These are phyloP conservation scores for Caranx ignobilis DNA, from an alignment of 2,113 vertebrate genomes.

Conservation along the genomic window DNA sequence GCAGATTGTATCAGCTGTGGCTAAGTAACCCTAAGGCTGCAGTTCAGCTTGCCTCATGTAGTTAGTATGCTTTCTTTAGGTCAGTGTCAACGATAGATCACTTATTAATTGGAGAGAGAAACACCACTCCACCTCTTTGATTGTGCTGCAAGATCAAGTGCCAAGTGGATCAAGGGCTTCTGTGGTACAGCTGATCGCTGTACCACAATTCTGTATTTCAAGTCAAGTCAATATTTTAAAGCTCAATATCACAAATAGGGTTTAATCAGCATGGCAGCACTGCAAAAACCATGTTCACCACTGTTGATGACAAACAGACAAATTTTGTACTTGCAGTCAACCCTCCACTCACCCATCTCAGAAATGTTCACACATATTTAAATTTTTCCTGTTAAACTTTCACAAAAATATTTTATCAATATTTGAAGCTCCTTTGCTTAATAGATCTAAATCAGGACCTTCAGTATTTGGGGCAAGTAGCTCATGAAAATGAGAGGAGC, in stretches of 20 bases:
- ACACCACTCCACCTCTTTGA: not conserved
- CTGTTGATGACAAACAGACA: slow-evolving; percentile 60
- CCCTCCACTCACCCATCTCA: slow-evolving; percentile 42
- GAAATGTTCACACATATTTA: slow-evolving; percentile 41
- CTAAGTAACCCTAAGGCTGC: not conserved
- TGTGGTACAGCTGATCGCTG: not conserved
- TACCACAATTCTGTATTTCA: not conserved
- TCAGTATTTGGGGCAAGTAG: not conserved
- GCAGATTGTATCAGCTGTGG: not conserved
- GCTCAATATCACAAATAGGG: not conserved
- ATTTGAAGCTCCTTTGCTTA: not conserved
- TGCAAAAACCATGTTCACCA: slow-evolving; percentile 38
- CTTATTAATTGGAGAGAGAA: not conserved
- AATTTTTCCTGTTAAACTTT: not conserved
- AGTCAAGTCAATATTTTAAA: not conserved
- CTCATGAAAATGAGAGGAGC: not conserved
- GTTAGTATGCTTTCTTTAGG: not conserved
- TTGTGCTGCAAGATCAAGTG: not conserved
- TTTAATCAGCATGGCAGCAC: slow-evolving; percentile 36
- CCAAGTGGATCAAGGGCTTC: not conserved
- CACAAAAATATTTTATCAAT: not conserved
- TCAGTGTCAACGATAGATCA: not conserved
- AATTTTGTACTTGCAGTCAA: slow-evolving; percentile 68
- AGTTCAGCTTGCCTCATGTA: not conserved
- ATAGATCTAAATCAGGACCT: not conserved